Evolutionary conservation across 1,140 invertebrate genomes (phyloP).

Genomic region (Camponotus pennsylvanicus): DNA sequence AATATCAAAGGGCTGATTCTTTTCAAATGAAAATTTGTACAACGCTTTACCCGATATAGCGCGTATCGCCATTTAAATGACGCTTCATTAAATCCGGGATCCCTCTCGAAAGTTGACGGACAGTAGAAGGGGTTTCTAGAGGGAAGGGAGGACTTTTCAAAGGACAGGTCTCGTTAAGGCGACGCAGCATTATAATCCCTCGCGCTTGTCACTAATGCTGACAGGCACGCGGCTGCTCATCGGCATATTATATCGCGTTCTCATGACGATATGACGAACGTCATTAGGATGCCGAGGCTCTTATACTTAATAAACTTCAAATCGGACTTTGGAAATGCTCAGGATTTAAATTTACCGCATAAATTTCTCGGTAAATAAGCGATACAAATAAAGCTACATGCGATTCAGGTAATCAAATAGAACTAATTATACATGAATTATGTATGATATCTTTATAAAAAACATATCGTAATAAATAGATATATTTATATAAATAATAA

Average conservation of each 20-base stretch:
- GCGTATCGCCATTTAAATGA: constrained; percentile 65
- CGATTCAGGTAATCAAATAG: too few species aligned
- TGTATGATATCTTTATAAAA: background rate
- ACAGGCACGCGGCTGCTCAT: constrained; percentile 71
- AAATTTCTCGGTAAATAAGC: background rate
- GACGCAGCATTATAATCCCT: constrained; percentile 80
- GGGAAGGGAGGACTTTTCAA: constrained; percentile 77
- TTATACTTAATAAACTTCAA: constrained; percentile 65
- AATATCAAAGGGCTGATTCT: constrained; percentile 42
- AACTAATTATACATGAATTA: too few species aligned
- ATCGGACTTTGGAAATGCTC: background rate
- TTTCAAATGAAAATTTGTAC: constrained; percentile 48
- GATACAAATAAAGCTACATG: background rate
- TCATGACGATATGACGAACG: constrained; percentile 43
- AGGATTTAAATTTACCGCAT: constrained; percentile 4
- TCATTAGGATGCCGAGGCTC: constrained; percentile 49
- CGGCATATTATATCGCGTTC: constrained; percentile 64
- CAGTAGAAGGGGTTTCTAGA: constrained; percentile 75
- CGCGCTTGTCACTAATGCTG: constrained; percentile 67
- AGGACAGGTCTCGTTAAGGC: constrained; percentile 81
- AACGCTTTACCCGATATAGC: constrained; percentile 27
- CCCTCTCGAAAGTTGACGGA: constrained; percentile 78
- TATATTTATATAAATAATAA: too few species aligned
- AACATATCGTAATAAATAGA: background rate
- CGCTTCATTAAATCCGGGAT: constrained; percentile 79